Percentiles rank a stretch among this genome's conserved stretches.
phyloP scores from a whole-genome alignment of 2,113 vertebrate species.

The Serilophus lunatus region DNA sequence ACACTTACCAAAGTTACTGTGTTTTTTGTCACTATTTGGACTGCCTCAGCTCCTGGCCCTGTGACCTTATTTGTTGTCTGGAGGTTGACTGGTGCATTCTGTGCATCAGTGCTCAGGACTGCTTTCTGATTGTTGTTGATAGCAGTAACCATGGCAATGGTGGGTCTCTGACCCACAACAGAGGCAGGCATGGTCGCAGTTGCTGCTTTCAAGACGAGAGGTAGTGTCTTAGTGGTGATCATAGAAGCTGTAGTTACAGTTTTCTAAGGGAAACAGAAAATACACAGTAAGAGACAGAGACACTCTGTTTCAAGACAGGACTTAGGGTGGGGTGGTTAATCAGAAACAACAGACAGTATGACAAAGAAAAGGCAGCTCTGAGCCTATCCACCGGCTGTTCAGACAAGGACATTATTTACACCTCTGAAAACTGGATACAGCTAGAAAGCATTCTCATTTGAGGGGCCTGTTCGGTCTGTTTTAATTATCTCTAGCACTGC shows the following conservation, averaged over 20 bases:
- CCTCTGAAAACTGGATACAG: not conserved
- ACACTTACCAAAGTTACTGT: constrained; percentile 92
- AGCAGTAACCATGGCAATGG: constrained; percentile 96
- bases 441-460: not conserved
- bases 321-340: constrained; percentile 10
- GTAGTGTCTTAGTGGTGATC: constrained; percentile 97
- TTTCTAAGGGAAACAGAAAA: constrained; percentile 82
- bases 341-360: constrained; percentile 34
- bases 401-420: not conserved
- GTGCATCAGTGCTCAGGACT: constrained; percentile 83
- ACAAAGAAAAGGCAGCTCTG: constrained; percentile 38
- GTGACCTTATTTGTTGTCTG: constrained; percentile 93
- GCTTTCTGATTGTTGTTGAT: constrained; percentile 92
- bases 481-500: not conserved
- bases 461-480: not conserved
- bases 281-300: constrained; percentile 58
- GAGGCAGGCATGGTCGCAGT: constrained; percentile 87
- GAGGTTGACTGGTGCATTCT: constrained; percentile 93
- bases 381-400: constrained; percentile 11
- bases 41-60: constrained; percentile 87
- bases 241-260: constrained; percentile 95
- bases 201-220: constrained; percentile 98
- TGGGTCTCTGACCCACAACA: constrained; percentile 89
- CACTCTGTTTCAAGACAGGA: constrained; percentile 29
- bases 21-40: constrained; percentile 94